These are phyloP conservation scores for Cydia fagiglandana DNA, from an alignment of 1,140 invertebrate species.

Conservation along the genomic window DNA sequence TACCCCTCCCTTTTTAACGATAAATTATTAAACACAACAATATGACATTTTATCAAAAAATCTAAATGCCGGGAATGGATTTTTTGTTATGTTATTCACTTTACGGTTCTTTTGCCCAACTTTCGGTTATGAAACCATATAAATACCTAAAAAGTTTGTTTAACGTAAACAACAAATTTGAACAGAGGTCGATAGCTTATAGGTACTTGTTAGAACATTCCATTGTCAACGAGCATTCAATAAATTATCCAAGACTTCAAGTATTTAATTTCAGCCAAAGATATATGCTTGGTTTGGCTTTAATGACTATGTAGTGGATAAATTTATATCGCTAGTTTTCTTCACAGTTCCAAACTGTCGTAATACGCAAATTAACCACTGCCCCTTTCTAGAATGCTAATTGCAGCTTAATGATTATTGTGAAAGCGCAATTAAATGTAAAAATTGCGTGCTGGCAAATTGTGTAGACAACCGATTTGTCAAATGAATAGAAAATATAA, in stretches of 20 bases:
- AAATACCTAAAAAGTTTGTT: too few relatives aligned
- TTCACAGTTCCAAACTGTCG: neutral
- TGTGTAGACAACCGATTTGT: neutral
- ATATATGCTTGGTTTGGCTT: neutral
- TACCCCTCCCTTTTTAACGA: neutral
- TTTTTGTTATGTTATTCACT: too few relatives aligned
- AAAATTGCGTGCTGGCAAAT: constrained; percentile 18
- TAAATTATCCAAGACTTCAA: neutral
- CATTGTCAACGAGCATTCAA: neutral
- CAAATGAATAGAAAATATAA: constrained; percentile 10
- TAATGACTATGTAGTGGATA: neutral
- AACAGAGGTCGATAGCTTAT: neutral
- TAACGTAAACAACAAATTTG: neutral
- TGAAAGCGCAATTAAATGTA: constrained; percentile 28
- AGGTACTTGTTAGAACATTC: neutral
- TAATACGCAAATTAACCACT: constrained; percentile 24
- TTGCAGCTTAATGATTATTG: constrained; percentile 20
- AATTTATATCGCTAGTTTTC: neutral
- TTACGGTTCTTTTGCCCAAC: too few relatives aligned
- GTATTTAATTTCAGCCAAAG: neutral
- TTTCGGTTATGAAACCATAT: too few relatives aligned
- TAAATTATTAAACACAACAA: neutral
- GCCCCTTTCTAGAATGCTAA: constrained; percentile 16
- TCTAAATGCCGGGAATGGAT: neutral
- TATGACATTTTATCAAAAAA: neutral